phyloP scores from a whole-genome alignment of 2,113 vertebrate genomes.

The Calypte anna region DNA sequence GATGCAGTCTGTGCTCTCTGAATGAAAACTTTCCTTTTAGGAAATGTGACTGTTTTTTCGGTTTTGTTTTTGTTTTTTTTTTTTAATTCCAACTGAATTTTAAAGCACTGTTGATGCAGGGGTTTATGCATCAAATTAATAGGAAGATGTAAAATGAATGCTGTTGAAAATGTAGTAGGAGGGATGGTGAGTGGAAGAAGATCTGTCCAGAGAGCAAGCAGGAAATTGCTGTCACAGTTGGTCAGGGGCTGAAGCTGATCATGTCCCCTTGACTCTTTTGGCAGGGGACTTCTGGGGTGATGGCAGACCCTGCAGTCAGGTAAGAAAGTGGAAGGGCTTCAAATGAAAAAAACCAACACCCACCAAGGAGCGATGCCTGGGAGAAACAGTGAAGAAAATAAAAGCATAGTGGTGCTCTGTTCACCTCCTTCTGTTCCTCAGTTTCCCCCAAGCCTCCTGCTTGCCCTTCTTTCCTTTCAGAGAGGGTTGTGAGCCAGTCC shows the following conservation, averaged over 20 bases:
- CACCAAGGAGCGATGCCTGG: not conserved
- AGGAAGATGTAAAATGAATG: not conserved
- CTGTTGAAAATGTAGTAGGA: not conserved
- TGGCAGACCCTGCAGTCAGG: not conserved
- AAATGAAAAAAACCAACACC: not conserved
- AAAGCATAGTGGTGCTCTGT: not conserved
- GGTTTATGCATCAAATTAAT: not conserved
- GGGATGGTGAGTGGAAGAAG: not conserved
- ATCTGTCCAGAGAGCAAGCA: not conserved
- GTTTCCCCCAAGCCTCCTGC: not conserved
- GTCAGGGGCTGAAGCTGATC: accelerated
- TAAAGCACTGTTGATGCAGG: not conserved
- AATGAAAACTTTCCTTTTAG: not conserved
- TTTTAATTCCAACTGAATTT: not conserved
- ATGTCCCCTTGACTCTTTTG: not conserved
- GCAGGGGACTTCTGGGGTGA: not conserved
- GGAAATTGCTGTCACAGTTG: not conserved
- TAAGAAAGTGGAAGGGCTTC: not conserved
- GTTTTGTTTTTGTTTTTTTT: not conserved
- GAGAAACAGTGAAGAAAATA: not conserved
- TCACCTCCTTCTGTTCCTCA: not conserved
- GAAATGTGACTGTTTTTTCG: not conserved
- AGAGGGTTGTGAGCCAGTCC: not conserved
- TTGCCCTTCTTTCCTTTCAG: not conserved
- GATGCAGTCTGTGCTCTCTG: not conserved